Evolutionary conservation across 2,113 vertebrate species (phyloP).

Genomic region (Barnardius zonarius): DNA sequence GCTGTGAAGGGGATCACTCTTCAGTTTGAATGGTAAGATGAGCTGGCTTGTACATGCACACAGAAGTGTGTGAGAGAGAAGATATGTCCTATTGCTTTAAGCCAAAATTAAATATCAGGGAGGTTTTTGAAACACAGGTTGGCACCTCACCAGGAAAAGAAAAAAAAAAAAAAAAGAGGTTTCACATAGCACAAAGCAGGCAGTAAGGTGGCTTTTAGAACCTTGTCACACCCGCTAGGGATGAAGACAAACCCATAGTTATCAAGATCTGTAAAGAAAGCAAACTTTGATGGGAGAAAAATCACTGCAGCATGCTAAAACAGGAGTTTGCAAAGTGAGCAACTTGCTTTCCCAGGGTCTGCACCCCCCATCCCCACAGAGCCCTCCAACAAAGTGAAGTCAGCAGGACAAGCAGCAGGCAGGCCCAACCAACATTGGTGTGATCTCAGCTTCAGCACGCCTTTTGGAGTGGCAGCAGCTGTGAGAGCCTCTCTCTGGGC

Average conservation of each 20-base stretch:
- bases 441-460: not conserved
- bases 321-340: not conserved
- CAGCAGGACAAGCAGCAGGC: not conserved
- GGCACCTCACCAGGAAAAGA: not conserved
- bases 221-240: not conserved
- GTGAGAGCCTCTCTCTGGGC: not conserved
- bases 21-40: not conserved
- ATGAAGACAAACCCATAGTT: slow-evolving; percentile 30
- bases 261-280: slow-evolving; percentile 43
- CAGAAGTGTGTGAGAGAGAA: not conserved
- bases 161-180: not conserved
- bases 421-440: not conserved
- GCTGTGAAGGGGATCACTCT: not conserved
- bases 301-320: slow-evolving; percentile 6
- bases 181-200: slow-evolving; percentile 2
- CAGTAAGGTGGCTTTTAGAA: slow-evolving; percentile 33
- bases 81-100: not conserved
- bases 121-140: not conserved
- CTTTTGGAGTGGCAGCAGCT: not conserved
- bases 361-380: not conserved
- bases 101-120: not conserved
- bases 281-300: slow-evolving; percentile 39
- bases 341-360: not conserved
- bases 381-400: not conserved
- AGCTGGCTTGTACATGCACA: not conserved